Conservation (phyloP, 2,888 invertebrate genomes). For the Oxycera nigricornis region DNA sequence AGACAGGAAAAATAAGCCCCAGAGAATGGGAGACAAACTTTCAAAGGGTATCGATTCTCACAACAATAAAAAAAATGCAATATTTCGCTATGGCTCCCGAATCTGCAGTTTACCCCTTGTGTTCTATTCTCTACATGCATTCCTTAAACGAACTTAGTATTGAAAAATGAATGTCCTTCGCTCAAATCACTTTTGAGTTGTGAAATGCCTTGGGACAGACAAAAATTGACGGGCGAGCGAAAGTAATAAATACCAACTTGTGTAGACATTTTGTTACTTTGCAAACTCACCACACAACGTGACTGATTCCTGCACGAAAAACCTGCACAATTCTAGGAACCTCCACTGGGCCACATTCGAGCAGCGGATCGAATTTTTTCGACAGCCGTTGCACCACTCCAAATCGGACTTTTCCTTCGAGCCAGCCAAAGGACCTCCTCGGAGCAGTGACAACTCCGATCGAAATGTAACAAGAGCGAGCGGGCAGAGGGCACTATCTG, state of each 20-base stretch:
- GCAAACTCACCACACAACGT: conserved; percentile 12
- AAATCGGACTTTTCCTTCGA: conserved; percentile 17
- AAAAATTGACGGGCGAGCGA: no score
- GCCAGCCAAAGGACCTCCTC: conserved; percentile 30
- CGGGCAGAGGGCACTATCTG: not conserved
- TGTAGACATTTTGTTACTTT: no score
- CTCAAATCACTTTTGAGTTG: not conserved
- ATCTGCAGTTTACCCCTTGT: no score
- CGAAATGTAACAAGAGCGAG: not conserved
- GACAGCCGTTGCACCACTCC: not conserved
- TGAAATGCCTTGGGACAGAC: not conserved
- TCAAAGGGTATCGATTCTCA: no score
- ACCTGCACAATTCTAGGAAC: not conserved
- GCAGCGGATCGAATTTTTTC: not conserved
- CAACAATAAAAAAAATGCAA: no score
- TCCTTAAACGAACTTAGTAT: not conserved
- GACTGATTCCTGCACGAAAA: not conserved
- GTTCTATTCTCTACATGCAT: not conserved
- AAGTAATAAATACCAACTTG: no score
- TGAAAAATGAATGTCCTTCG: not conserved
- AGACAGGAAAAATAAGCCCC: no score
- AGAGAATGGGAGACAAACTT: no score
- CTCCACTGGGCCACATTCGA: conserved; percentile 7
- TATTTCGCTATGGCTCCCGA: no score
- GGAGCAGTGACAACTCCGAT: not conserved